phyloP scores from a whole-genome alignment of 2,888 invertebrate species.

The Hoplodrina ambigua region DNA sequence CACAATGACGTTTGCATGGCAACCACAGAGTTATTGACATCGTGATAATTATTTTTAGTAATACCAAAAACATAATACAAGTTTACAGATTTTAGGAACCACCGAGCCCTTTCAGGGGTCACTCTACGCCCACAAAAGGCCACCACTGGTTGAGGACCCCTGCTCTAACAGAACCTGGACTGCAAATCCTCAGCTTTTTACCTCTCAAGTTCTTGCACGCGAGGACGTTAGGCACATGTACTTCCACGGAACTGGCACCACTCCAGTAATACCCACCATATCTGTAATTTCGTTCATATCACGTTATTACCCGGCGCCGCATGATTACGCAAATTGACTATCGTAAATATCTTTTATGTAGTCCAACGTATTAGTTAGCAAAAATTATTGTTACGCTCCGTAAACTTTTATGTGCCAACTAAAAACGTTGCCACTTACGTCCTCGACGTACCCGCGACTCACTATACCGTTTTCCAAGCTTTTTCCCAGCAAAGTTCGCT shows the following conservation, averaged over 20 bases:
- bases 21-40: too few species aligned
- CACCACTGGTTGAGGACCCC: background rate
- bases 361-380: conserved; percentile 50
- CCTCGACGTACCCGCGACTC: background rate
- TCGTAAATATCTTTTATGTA: conserved; percentile 52
- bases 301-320: conserved; percentile 34
- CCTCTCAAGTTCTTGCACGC: conserved; percentile 48
- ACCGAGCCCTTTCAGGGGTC: too few species aligned
- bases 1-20: too few species aligned
- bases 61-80: too few species aligned
- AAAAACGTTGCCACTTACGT: conserved; percentile 32
- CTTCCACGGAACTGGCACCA: conserved; percentile 41
- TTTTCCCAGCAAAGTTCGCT: conserved; percentile 26
- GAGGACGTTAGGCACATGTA: conserved; percentile 24
- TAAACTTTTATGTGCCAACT: conserved; percentile 48
- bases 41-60: too few species aligned
- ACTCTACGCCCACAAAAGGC: too few species aligned
- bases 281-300: conserved; percentile 48
- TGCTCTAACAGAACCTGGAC: conserved; percentile 7
- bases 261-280: conserved; percentile 50
- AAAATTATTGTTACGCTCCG: conserved; percentile 40
- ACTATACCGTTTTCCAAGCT: conserved; percentile 2
- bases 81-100: too few species aligned
- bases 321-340: conserved; percentile 51
- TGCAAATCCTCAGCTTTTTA: conserved; percentile 38